Evolutionary conservation across 2,797 vertebrate species (phyloP).

Genomic region (Botia almorhae): DNA sequence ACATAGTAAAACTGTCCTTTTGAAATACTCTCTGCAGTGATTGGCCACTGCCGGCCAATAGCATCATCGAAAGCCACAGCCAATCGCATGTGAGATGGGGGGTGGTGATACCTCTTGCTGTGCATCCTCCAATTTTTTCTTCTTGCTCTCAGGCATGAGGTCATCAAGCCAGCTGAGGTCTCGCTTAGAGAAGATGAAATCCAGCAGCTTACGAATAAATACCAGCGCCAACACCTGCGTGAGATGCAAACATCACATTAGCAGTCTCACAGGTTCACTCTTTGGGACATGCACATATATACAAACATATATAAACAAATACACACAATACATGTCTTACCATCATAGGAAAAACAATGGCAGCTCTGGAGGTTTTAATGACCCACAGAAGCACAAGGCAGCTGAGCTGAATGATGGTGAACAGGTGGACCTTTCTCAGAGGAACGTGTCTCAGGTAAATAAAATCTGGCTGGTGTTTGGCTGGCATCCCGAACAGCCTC

Average conservation of each 20-base stretch:
- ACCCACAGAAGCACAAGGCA: conserved; percentile 94
- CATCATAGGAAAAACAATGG: conserved; percentile 99
- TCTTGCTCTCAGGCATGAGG: conserved; percentile 99
- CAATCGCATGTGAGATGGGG: neutral
- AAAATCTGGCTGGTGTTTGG: conserved; percentile 98
- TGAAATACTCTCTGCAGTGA: neutral
- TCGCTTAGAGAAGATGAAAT: conserved; percentile 92
- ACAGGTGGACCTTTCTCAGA: conserved; percentile 96
- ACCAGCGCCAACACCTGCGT: conserved; percentile 92
- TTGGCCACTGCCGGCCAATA: neutral
- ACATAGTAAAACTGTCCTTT: neutral
- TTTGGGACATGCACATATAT: neutral
- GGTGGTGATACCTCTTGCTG: conserved; percentile 85
- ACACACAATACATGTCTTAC: conserved; percentile 72
- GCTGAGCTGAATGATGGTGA: conserved; percentile 93
- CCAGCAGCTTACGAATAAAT: conserved; percentile 96
- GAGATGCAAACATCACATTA: too few species aligned
- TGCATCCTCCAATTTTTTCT: conserved; percentile 98
- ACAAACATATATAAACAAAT: neutral
- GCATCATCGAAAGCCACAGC: too few species aligned
- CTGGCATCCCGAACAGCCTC: conserved; percentile 93
- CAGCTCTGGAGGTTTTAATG: conserved; percentile 95
- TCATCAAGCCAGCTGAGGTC: conserved; percentile 99
- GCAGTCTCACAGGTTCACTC: neutral
- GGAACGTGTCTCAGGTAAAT: conserved; percentile 99